These are phyloP conservation scores for Agriopis leucophaearia DNA, from an alignment of 2,888 invertebrate genomes.

Conservation along the genomic window DNA sequence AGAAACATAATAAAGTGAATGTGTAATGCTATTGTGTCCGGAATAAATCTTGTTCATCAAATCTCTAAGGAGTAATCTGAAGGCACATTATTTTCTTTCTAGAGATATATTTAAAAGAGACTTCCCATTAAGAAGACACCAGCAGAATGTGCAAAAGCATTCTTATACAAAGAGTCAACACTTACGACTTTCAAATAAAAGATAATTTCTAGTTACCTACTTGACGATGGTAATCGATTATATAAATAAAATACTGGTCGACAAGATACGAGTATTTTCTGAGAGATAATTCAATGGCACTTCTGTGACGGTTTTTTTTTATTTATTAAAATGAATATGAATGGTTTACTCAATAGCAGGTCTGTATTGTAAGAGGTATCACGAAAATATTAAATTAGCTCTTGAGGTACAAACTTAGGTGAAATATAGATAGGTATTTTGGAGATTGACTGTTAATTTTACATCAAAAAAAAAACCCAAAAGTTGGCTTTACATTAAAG, in stretches of 20 bases:
- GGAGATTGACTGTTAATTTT: slow-evolving; percentile 62
- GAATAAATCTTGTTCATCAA: slow-evolving; percentile 54
- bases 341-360: too few relatives aligned
- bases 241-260: too few relatives aligned
- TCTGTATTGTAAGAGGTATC: too few relatives aligned
- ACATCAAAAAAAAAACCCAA: slow-evolving; percentile 68
- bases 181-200: slow-evolving; percentile 38
- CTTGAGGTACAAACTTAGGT: too few relatives aligned
- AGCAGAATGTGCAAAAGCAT: slow-evolving; percentile 65
- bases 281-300: too few relatives aligned
- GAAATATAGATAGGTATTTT: slow-evolving; percentile 29
- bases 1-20: slow-evolving; percentile 40
- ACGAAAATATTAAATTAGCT: too few relatives aligned
- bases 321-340: too few relatives aligned
- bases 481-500: slow-evolving; percentile 65
- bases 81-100: slow-evolving; percentile 53
- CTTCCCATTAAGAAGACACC: slow-evolving; percentile 67
- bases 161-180: background rate
- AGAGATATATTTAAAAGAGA: slow-evolving; percentile 52
- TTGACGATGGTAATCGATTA: background rate
- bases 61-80: slow-evolving; percentile 45
- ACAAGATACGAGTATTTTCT: too few relatives aligned
- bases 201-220: background rate
- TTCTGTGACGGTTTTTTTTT: too few relatives aligned
- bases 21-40: slow-evolving; percentile 52